A percentile compares a stretch with the other conserved stretches of the same genome.
These are phyloP conservation scores for Drosophila takahashii DNA, from an alignment of 1,140 invertebrate genomes.

Conservation along the genomic window DNA sequence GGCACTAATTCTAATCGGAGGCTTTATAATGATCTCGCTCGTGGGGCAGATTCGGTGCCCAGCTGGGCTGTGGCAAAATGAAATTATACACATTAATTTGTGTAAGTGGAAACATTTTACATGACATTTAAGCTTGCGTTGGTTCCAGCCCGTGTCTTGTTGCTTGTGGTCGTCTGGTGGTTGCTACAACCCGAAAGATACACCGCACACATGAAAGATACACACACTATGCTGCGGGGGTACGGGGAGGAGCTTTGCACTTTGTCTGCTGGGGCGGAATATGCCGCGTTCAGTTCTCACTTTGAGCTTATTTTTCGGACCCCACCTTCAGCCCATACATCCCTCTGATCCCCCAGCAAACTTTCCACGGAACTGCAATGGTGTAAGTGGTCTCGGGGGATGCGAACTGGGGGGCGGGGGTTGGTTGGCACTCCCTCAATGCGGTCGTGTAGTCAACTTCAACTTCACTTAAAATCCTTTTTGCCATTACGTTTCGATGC, in stretches of 20 bases:
- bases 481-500: constrained; percentile 81
- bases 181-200: constrained; percentile 37
- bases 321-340: neutral
- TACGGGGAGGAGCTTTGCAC: constrained; percentile 58
- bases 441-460: constrained; percentile 81
- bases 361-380: constrained; percentile 62
- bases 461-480: constrained; percentile 83
- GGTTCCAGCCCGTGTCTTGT: constrained; percentile 33
- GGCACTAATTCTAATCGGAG: constrained; percentile 6
- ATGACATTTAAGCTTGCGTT: constrained; percentile 79
- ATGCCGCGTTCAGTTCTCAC: constrained; percentile 75
- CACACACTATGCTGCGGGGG: constrained; percentile 21
- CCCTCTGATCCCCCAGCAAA: constrained; percentile 33
- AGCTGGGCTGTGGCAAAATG: constrained; percentile 58
- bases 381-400: constrained; percentile 71
- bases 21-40: constrained; percentile 14
- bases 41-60: constrained; percentile 25
- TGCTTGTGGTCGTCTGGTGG: constrained; percentile 40
- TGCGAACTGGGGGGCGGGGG: constrained; percentile 4
- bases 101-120: constrained; percentile 83
- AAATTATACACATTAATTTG: constrained; percentile 83
- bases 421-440: constrained; percentile 40
- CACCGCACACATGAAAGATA: constrained; percentile 31
- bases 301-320: constrained; percentile 71
- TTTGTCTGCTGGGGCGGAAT: constrained; percentile 80